phyloP scores from a whole-genome alignment of 2,888 invertebrate species.

The Cylindroiulus punctatus region DNA sequence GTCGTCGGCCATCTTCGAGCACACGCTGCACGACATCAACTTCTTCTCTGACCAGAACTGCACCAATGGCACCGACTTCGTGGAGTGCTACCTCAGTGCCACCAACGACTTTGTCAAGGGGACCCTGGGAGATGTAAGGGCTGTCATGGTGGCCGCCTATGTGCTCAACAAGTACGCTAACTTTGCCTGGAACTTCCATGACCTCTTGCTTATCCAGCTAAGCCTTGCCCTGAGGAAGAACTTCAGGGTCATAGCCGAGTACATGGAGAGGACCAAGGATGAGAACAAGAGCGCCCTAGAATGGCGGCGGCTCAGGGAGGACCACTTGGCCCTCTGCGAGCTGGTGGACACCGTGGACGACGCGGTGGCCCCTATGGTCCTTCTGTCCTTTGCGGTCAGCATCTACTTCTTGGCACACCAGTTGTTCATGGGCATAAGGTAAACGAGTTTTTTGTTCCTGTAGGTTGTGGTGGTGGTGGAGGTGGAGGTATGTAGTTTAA shows the following conservation, averaged over 20 bases:
- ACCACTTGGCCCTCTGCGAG: slow-evolving; percentile 48
- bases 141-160: slow-evolving; percentile 37
- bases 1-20: slow-evolving; percentile 52
- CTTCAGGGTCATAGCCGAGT: slow-evolving; percentile 37
- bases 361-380: slow-evolving; percentile 34
- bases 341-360: slow-evolving; percentile 33
- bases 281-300: not conserved
- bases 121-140: not conserved
- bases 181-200: slow-evolving; percentile 55
- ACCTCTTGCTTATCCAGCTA: slow-evolving; percentile 49
- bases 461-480: too few species aligned
- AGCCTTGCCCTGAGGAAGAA: slow-evolving; percentile 42
- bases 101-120: slow-evolving; percentile 40
- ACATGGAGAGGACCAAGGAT: not conserved
- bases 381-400: slow-evolving; percentile 49
- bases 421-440: slow-evolving; percentile 51
- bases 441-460: not conserved
- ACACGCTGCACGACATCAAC: slow-evolving; percentile 54
- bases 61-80: not conserved
- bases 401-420: slow-evolving; percentile 50
- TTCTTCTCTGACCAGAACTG: slow-evolving; percentile 46
- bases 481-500: too few species aligned
- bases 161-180: slow-evolving; percentile 53
- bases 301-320: slow-evolving; percentile 31
- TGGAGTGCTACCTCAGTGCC: slow-evolving; percentile 40